Evolutionary conservation across 2,113 vertebrate genomes (phyloP), one percentile per base, ranked within the genome.

Genomic region (Cyanoderma ruficeps): DNA sequence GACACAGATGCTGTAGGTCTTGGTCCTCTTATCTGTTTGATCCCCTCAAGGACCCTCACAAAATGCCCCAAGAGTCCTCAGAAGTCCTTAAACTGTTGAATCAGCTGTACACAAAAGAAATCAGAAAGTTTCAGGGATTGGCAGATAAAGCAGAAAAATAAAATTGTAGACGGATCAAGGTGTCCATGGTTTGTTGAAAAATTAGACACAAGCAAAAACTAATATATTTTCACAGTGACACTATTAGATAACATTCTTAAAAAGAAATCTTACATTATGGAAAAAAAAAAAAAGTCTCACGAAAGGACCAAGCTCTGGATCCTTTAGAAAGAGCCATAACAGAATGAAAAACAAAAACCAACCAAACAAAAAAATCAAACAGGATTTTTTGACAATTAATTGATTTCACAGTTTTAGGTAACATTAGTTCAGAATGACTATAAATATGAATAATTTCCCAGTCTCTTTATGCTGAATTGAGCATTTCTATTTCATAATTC

Each of bases 1-100:
- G 14, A 39, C 24, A 55, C 1, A 46, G 63, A 47, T 0, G 4
- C 7, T 28, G 9, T 6, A 30, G 30, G 14, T 59, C 25, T 75
- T 53, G 21, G 6, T 53, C 21, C 49, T 87, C 42, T 44, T 33
- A 44, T 23, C 6, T 15, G 5, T 33, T 46, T 19, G 1, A 9
- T 37, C 15, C 50, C 18, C 6, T 61, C 24, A 70, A 84, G 8
- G 4, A 42, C 46, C 3, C 12, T 88, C 41, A 75, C 41, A 78
- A 30, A 70, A 70, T 30, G 3, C 8, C n/a, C 50, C 31, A 72
- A 57, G 18, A 11, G 11, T 37, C 15, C 25, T 57, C 22, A 33
- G 27, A 35, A 57, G 7, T 46, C 15, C 33, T 53, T 35, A 53
- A 13, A 5, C 6, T 56, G 21, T 60, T 61, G 42, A 77, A 89